phyloP scores from a whole-genome alignment of 2,888 invertebrate species.

The Cordilura impudica region DNA sequence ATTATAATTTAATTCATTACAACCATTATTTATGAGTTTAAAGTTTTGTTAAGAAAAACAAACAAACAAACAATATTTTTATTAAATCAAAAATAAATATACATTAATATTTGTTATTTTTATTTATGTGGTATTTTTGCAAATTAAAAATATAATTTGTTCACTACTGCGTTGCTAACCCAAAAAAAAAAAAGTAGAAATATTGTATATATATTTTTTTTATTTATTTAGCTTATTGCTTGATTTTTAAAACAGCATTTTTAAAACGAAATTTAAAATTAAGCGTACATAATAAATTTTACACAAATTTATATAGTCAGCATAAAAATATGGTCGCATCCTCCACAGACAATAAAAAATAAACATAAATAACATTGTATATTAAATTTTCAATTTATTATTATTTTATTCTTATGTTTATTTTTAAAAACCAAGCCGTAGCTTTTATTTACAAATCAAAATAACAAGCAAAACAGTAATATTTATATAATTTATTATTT shows the following conservation, averaged over 20 bases:
- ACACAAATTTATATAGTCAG: conserved; percentile 37
- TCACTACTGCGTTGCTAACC: not conserved
- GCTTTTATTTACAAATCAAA: conserved; percentile 6
- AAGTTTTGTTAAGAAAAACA: conserved; percentile 29
- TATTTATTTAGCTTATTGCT: conserved; percentile 31
- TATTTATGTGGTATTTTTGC: conserved; percentile 30
- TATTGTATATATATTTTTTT: not conserved
- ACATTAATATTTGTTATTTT: conserved; percentile 4
- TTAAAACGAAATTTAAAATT: conserved; percentile 9
- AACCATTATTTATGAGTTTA: conserved; percentile 1
- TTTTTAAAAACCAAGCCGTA: conserved; percentile 18
- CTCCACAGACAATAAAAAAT: conserved; percentile 8
- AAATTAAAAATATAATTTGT: conserved; percentile 1
- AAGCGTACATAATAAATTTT: conserved; percentile 24
- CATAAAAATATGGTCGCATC: conserved; percentile 45
- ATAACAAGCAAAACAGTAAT: conserved; percentile 15
- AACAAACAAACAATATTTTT: conserved; percentile 39
- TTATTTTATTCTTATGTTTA: conserved; percentile 3
- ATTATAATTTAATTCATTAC: conserved; percentile 40
- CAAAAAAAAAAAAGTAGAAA: not conserved
- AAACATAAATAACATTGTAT: conserved; percentile 38
- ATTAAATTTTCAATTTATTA: conserved; percentile 46
- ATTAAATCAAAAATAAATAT: conserved; percentile 47
- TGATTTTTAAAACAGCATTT: not conserved
- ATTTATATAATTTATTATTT: conserved; percentile 25